These are phyloP conservation scores for Thunnus albacares DNA, from an alignment of 2,797 vertebrate species.

Conservation along the genomic window DNA sequence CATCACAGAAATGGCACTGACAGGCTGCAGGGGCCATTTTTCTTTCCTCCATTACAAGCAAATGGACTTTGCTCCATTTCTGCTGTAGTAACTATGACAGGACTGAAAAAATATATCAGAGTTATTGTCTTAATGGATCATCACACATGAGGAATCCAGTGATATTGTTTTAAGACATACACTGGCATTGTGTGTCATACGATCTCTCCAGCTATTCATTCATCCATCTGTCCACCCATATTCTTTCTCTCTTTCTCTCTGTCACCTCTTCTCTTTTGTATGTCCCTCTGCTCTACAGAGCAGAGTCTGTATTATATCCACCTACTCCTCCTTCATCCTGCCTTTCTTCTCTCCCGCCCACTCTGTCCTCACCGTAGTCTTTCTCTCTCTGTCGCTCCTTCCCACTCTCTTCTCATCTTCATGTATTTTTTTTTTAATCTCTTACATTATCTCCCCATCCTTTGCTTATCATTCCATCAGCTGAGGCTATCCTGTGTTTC, in stretches of 20 bases:
- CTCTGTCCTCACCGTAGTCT: slow-evolving; percentile 40
- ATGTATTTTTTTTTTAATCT: slow-evolving; percentile 25
- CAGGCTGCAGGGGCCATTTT: neutral
- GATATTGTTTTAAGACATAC: slow-evolving; percentile 1
- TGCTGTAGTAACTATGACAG: neutral
- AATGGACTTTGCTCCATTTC: slow-evolving; percentile 3
- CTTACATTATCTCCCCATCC: slow-evolving; percentile 16
- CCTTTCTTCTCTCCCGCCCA: slow-evolving; percentile 56
- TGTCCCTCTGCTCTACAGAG: slow-evolving; percentile 11
- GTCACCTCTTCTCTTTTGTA: slow-evolving; percentile 18
- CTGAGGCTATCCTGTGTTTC: slow-evolving; percentile 29
- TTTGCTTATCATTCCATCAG: slow-evolving; percentile 10
- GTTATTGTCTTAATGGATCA: neutral
- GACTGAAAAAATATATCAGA: neutral
- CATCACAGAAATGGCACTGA: no score
- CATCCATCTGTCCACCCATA: neutral
- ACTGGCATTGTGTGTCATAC: neutral
- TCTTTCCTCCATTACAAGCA: neutral
- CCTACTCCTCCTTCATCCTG: slow-evolving; percentile 54
- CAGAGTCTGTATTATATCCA: slow-evolving; percentile 28
- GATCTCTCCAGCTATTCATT: neutral
- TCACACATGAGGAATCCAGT: neutral
- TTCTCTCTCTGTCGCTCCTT: slow-evolving; percentile 19
- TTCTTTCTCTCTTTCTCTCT: slow-evolving; percentile 5
- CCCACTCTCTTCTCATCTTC: slow-evolving; percentile 39